Evolutionary conservation across 2,113 vertebrate genomes (phyloP).

Genomic region (Oxyruncus cristatus): DNA sequence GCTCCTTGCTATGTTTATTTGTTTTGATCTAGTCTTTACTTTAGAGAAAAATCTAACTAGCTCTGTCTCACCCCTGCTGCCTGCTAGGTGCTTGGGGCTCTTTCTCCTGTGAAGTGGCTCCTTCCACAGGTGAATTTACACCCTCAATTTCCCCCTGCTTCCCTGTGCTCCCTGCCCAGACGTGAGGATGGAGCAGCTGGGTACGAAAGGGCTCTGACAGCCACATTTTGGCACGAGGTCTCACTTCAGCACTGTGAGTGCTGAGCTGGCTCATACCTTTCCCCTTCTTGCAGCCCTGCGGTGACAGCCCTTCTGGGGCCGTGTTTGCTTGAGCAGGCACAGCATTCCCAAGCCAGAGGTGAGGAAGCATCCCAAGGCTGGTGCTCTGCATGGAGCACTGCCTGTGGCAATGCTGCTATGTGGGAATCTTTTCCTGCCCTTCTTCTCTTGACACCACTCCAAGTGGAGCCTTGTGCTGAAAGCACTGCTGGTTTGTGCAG

Average conservation of each 20-base stretch:
- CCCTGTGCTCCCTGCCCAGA: background rate
- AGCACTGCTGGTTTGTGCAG: background rate
- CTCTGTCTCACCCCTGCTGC: background rate
- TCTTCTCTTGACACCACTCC: background rate
- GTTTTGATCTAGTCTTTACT: constrained; percentile 10
- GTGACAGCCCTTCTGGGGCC: background rate
- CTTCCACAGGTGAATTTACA: background rate
- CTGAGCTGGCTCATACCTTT: background rate
- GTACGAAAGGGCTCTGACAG: background rate
- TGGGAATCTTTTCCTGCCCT: background rate
- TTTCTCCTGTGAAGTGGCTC: background rate
- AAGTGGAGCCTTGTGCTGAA: constrained; percentile 10
- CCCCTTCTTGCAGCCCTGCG: background rate
- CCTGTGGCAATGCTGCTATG: background rate
- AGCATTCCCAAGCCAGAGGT: background rate
- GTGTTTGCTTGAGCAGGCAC: background rate
- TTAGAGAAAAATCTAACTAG: background rate
- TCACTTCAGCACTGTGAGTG: background rate
- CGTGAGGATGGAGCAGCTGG: background rate
- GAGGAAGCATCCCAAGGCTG: background rate
- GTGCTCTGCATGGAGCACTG: background rate
- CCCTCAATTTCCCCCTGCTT: background rate
- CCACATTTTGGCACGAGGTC: background rate
- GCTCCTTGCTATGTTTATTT: background rate
- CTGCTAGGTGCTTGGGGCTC: background rate